Evolutionary conservation across 2,888 invertebrate genomes (phyloP).

Genomic region (Pristionchus mayeri): DNA sequence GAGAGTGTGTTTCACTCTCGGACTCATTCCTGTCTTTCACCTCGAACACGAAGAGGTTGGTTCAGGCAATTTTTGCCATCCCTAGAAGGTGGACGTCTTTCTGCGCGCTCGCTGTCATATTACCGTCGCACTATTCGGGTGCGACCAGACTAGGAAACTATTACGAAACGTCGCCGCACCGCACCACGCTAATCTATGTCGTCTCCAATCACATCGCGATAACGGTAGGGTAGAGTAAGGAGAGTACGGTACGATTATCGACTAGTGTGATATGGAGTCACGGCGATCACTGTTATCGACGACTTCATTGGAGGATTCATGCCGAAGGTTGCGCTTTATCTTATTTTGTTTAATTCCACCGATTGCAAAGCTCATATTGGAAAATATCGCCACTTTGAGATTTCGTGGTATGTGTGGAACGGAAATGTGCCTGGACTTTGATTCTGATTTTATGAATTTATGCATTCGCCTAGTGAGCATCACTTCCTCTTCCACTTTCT

Average conservation of each 20-base stretch:
- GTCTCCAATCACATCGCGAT: background rate
- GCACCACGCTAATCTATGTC: background rate
- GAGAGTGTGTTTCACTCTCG: no score
- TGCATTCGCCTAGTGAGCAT: no score
- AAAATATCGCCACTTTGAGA: background rate
- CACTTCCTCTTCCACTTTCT: background rate
- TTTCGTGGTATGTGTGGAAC: no score
- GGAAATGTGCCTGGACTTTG: background rate
- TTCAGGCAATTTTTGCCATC: no score
- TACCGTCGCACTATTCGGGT: constrained; percentile 16
- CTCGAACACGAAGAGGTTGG: no score
- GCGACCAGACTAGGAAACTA: background rate
- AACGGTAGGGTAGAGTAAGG: background rate
- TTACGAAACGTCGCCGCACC: background rate
- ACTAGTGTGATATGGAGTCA: background rate
- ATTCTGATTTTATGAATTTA: background rate
- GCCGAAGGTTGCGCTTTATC: background rate
- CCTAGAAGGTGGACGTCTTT: constrained; percentile 18
- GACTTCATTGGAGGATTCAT: constrained; percentile 16
- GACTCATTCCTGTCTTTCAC: no score
- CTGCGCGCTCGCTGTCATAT: constrained; percentile 45
- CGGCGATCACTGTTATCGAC: background rate
- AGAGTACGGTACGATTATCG: background rate
- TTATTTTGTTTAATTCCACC: background rate
- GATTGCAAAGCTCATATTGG: background rate